A percentile compares a stretch with the other conserved stretches of the same genome.
Evolutionary conservation across 2,113 vertebrate species (phyloP).

Genomic region (Pituophis catenifer): DNA sequence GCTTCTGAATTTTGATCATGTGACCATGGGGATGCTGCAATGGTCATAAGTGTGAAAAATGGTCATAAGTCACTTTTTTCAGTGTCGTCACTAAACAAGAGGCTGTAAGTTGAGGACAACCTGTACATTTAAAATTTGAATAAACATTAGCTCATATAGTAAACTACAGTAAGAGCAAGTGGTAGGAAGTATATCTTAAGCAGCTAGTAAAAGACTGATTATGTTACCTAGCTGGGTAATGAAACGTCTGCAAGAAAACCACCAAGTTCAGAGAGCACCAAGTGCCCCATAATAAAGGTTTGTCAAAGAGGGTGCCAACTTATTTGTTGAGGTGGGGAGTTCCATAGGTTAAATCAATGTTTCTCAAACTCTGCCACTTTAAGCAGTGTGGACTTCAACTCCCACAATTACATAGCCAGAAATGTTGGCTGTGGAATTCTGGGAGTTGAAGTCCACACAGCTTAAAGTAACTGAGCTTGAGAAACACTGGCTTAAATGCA

Average conservation of each 20-base stretch:
- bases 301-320: background rate
- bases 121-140: background rate
- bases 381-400: background rate
- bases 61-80: background rate
- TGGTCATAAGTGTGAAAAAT: background rate
- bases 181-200: background rate
- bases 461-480: background rate
- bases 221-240: background rate
- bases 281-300: background rate
- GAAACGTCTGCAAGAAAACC: background rate
- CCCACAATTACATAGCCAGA: background rate
- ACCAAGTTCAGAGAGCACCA: background rate
- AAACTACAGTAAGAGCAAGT: background rate
- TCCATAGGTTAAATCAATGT: background rate
- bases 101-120: background rate
- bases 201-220: background rate
- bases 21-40: background rate
- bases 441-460: background rate
- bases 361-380: background rate
- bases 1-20: background rate
- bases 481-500: background rate
- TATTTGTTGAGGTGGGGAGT: background rate
- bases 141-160: background rate
- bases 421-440: background rate
- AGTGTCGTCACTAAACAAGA: background rate